Evolutionary conservation across 2,113 vertebrate genomes (phyloP), one percentile per base, ranked within the genome.

Genomic region (Dermatemys mawii): DNA sequence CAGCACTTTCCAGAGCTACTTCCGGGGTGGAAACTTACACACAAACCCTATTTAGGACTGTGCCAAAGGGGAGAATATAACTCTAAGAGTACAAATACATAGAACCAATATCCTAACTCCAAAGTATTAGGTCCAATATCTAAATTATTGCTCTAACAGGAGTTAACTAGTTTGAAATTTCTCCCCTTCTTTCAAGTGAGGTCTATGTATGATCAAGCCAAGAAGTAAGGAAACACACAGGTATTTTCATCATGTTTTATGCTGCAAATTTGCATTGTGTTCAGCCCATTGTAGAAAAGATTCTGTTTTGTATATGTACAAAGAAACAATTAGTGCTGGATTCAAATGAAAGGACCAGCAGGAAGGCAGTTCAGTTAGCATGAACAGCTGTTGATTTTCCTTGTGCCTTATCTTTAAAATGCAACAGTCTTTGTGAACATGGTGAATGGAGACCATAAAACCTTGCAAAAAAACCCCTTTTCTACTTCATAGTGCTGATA

Each of bases 331-430:
- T 84, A 94, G 60, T 80, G 51, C 55, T 81, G 90, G 38, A 85
- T 94, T 92, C 46, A 75, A 41, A 86, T 94, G 75, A 94, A 95
- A 81, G 49, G 60, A 87, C 11, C 67, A 78, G 46, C 85, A 83
- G 87, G 50, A 89, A 97, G 92, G 60, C 75, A 75, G 63, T 76
- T 85, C 63, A 93, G 79, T 85, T 86, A 86, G 63, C 38, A 41
- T 87, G 90, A 92, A 78, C 90, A 83, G 83, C 85, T 92, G 85
- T 54, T 92, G 82, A 75, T 95, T 94, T 93, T 92, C 46, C 75
- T 91, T 3, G 63, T 87, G 17, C 86, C 88, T 96, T 97, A 94
- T 97, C 95, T 97, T 92, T 90, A 81, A 84, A 94, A 96, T 95
- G 81, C 95, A 96, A 22, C 78, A 75, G 83, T 90, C 46, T 75